Percentiles rank a stretch among this genome's conserved stretches.
phyloP scores from a whole-genome alignment of 2,113 vertebrate genomes.

The Podiceps cristatus region DNA sequence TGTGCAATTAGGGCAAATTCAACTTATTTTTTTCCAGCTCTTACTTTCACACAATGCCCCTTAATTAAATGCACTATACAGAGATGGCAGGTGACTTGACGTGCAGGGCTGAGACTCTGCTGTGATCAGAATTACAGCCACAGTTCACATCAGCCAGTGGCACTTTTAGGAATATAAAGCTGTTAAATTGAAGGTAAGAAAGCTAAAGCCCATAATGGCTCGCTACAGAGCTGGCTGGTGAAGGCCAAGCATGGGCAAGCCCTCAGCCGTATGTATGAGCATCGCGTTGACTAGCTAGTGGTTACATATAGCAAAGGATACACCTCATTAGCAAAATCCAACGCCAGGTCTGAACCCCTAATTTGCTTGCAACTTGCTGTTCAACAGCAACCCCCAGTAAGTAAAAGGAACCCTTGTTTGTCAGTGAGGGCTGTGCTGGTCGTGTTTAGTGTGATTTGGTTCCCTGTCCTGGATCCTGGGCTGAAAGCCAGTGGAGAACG shows the following conservation, averaged over 20 bases:
- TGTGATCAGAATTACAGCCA: conserved; percentile 4
- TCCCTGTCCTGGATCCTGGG: neutral
- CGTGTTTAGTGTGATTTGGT: neutral
- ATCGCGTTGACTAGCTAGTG: neutral
- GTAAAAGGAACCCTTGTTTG: neutral
- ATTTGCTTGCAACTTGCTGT: neutral
- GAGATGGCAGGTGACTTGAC: conserved; percentile 41
- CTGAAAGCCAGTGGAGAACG: neutral
- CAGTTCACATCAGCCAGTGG: neutral
- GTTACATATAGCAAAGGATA: neutral
- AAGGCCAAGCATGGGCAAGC: neutral
- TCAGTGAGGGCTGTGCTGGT: neutral
- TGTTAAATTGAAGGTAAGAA: neutral
- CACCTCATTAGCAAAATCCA: neutral
- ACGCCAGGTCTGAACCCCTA: neutral
- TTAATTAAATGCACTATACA: neutral
- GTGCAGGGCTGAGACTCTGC: neutral
- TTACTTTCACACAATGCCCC: conserved; percentile 41
- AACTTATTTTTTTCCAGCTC: conserved; percentile 30
- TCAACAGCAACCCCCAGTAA: neutral
- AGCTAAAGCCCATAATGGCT: neutral
- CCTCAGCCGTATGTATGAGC: neutral
- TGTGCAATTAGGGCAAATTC: conserved; percentile 69
- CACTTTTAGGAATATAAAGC: neutral
- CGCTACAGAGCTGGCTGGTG: neutral